phyloP scores from a whole-genome alignment of 2,888 invertebrate genomes.

The Cyrtodaria siliqua region DNA sequence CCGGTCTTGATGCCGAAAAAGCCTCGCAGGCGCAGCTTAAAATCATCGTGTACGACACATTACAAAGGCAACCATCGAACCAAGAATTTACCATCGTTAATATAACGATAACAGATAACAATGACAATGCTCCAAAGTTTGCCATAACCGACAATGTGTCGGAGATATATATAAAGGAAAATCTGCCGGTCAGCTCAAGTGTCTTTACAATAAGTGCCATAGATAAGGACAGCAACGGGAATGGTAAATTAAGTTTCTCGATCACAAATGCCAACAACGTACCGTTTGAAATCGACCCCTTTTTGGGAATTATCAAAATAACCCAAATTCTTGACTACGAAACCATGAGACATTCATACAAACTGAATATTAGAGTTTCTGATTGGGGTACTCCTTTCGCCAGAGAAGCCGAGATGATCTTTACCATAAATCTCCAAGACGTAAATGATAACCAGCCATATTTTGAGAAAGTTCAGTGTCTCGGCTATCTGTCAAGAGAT shows the following conservation, averaged over 20 bases:
- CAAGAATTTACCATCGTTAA: slow-evolving; percentile 93
- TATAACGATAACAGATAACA: slow-evolving; percentile 95
- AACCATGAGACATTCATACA: slow-evolving; percentile 94
- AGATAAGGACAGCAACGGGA: slow-evolving; percentile 97
- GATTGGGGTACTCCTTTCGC: slow-evolving; percentile 98
- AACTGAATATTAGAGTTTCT: slow-evolving; percentile 94
- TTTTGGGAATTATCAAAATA: slow-evolving; percentile 95
- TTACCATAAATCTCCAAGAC: slow-evolving; percentile 93
- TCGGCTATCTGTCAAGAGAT: slow-evolving; percentile 92
- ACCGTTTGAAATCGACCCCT: slow-evolving; percentile 98
- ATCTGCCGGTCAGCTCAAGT: slow-evolving; percentile 93
- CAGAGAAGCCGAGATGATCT: slow-evolving; percentile 95
- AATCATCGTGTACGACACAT: slow-evolving; percentile 85
- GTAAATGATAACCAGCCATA: slow-evolving; percentile 97
- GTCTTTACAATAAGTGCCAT: slow-evolving; percentile 94
- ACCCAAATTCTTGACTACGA: slow-evolving; percentile 95
- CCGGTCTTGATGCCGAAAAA: slow-evolving; percentile 93
- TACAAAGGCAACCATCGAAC: slow-evolving; percentile 93
- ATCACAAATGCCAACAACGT: slow-evolving; percentile 95
- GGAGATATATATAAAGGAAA: slow-evolving; percentile 92
- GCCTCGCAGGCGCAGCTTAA: slow-evolving; percentile 88
- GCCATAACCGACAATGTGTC: slow-evolving; percentile 86
- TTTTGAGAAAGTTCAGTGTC: slow-evolving; percentile 91
- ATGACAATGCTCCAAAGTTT: slow-evolving; percentile 97
- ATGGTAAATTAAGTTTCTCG: slow-evolving; percentile 97